phyloP scores from a whole-genome alignment of 1,140 invertebrate species.

The Aphaenogaster ashmeadi region DNA sequence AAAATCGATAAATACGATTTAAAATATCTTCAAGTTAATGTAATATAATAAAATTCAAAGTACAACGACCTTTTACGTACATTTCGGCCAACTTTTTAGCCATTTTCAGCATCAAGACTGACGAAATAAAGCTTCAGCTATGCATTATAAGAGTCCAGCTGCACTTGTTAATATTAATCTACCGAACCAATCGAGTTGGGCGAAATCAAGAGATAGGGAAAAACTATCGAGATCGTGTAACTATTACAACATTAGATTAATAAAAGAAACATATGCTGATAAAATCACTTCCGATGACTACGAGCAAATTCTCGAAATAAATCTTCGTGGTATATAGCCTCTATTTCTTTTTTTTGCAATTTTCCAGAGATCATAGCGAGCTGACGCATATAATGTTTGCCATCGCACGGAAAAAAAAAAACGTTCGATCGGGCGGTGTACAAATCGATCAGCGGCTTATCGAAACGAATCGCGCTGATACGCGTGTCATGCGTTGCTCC shows the following conservation, averaged over 20 bases:
- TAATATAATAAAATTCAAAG: no score
- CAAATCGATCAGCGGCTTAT: conserved; percentile 40
- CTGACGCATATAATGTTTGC: not conserved
- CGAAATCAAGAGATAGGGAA: not conserved
- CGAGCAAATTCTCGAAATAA: not conserved
- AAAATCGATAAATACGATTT: no score
- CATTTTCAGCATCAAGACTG: no score
- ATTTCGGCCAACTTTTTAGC: no score
- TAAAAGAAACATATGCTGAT: not conserved
- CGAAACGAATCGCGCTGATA: conserved; percentile 6
- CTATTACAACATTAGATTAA: not conserved
- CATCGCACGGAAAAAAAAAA: not conserved
- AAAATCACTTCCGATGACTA: not conserved
- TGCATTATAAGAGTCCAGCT: no score
- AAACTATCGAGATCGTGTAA: not conserved
- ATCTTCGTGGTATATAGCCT: not conserved
- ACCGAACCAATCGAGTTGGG: not conserved
- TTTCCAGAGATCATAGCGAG: not conserved
- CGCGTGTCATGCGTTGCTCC: conserved; percentile 13
- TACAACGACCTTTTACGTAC: no score
- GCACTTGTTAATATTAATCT: not conserved
- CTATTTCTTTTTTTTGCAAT: not conserved
- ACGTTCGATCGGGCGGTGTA: not conserved
- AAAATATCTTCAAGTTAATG: no score
- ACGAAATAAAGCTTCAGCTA: no score